Evolutionary conservation across 2,113 vertebrate species (phyloP).

Genomic region (Riparia riparia): DNA sequence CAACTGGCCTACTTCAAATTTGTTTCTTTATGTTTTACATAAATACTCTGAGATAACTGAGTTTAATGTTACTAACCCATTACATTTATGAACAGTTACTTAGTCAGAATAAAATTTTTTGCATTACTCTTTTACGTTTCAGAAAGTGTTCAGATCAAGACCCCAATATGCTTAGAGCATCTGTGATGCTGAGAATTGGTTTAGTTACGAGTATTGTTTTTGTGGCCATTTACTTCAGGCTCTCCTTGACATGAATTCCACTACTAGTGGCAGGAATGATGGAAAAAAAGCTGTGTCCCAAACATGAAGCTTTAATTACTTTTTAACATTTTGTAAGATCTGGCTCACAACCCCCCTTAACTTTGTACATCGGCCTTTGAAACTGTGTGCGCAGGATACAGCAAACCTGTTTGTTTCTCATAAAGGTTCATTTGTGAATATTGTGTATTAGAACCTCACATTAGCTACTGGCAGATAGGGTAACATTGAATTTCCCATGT

Average conservation of each 20-base stretch:
- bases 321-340: neutral
- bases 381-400: neutral
- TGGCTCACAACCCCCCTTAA: neutral
- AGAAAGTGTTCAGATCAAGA: neutral
- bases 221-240: neutral
- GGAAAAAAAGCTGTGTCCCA: neutral
- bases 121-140: neutral
- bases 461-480: conserved; percentile 14
- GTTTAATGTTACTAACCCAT: neutral
- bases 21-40: neutral
- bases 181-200: neutral
- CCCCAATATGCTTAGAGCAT: neutral
- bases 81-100: neutral
- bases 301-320: neutral
- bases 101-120: neutral
- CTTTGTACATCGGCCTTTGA: neutral
- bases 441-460: neutral
- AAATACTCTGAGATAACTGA: neutral
- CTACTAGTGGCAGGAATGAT: neutral
- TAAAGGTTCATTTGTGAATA: conserved; percentile 39
- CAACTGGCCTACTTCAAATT: neutral
- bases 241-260: neutral
- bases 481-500: conserved; percentile 57
- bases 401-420: conserved; percentile 28
- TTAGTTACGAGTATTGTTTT: neutral